Evolutionary conservation across 2,113 vertebrate species (phyloP), one percentile per base, ranked within the genome.

Genomic region (Dicerorhinus sumatrensis): DNA sequence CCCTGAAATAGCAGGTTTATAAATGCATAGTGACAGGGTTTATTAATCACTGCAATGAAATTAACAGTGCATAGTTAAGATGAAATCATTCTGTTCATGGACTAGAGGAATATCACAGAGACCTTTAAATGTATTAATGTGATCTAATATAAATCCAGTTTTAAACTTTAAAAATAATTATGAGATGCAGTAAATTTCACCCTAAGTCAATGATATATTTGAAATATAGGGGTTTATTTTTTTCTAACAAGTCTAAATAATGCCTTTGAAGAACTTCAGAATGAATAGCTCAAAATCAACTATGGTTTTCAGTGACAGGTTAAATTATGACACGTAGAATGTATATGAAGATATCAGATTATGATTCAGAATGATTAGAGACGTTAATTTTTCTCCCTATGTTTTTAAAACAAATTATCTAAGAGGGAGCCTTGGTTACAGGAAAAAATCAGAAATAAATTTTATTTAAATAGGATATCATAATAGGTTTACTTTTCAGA

Each of bases 31-130:
- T 98, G 96, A 97, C 11, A 73, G 46, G 73, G 48, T 88, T 98
- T 98, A 96, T 98, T 98, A 98, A 97, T 98, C 97, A 98, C 60
- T 46, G 83, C 95, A 98, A 65, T 98, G 89, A 96, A 98, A 98
- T 98, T 98, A 98, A 97, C 77, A 97, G 14, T 29, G 14, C 27
- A 96, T 91, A 97, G 95, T 97, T 98, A 97, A 98, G 75, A 97
- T 42, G 54, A 93, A 98, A 98, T 95, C 51, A 97, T 87, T 81
- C 62, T 76, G 29, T 95, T 98, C 54, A 91, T 76, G 69, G 46
- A 65, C 69, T 88, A 72, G 96, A 62, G 96, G n/a, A 97, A 92
- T 83, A 98, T 91, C 63, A 94, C 10, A 91, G 88, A 97, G 94
- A 94, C 67, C 75, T 97, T 95, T 95, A 94, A 96, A 96, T 90